phyloP scores from a whole-genome alignment of 2,888 invertebrate genomes.

The Mesochorus sp. region DNA sequence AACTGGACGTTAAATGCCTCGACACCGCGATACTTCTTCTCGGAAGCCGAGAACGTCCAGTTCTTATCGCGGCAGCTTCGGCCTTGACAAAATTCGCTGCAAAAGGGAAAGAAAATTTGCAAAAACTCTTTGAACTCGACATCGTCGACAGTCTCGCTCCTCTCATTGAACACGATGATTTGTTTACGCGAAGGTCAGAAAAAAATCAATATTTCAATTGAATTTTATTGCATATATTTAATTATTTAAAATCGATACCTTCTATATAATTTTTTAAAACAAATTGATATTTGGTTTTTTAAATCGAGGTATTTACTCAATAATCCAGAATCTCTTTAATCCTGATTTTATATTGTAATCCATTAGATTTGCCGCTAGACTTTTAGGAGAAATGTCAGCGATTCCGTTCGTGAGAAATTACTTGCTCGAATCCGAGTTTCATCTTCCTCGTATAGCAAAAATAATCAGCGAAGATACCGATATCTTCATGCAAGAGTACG shows the following conservation, averaged over 20 bases:
- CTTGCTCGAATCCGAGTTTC: slow-evolving; percentile 80
- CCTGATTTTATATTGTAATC: too few species aligned
- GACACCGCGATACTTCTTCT: slow-evolving; percentile 74
- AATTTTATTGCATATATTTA: too few species aligned
- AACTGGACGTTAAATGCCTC: slow-evolving; percentile 71
- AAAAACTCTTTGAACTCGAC: slow-evolving; percentile 72
- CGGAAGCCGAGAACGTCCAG: slow-evolving; percentile 76
- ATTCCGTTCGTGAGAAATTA: slow-evolving; percentile 82
- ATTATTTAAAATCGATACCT: too few species aligned
- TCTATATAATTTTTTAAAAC: too few species aligned
- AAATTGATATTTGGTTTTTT: too few species aligned
- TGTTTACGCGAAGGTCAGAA: slow-evolving; percentile 74
- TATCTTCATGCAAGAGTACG: slow-evolving; percentile 84
- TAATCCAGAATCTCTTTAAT: too few species aligned
- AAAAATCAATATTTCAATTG: too few species aligned
- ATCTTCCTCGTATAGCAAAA: slow-evolving; percentile 82
- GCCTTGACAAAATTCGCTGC: slow-evolving; percentile 83
- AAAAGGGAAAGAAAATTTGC: slow-evolving; percentile 76
- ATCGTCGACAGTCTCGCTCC: slow-evolving; percentile 70
- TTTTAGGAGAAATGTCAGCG: slow-evolving; percentile 83
- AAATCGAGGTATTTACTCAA: too few species aligned
- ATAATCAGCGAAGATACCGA: slow-evolving; percentile 81
- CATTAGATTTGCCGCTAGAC: slow-evolving; percentile 84
- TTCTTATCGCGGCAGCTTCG: slow-evolving; percentile 79
- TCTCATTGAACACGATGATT: slow-evolving; percentile 73